phyloP scores from a whole-genome alignment of 2,888 invertebrate species.

The Watsonalla binaria region DNA sequence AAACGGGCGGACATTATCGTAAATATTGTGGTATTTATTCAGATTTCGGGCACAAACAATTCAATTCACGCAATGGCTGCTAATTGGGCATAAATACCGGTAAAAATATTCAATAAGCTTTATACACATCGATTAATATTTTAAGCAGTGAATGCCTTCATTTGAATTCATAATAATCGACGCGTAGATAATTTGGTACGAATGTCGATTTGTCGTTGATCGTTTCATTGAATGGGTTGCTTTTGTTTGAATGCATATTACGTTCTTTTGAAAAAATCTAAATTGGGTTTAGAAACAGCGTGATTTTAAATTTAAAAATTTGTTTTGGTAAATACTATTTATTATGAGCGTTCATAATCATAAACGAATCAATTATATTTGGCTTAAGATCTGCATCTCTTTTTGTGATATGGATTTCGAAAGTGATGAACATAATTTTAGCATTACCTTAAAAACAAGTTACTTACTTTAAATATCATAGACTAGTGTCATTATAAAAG shows the following conservation, averaged over 20 bases:
- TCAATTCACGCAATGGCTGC: constrained; percentile 74
- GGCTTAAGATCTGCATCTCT: too few relatives aligned
- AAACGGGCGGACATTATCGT: constrained; percentile 70
- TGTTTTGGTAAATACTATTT: too few relatives aligned
- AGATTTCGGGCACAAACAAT: constrained; percentile 75
- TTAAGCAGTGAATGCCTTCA: constrained; percentile 62
- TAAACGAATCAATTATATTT: too few relatives aligned
- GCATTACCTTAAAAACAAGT: too few relatives aligned
- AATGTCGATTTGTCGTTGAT: constrained; percentile 53
- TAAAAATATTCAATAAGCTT: constrained; percentile 73
- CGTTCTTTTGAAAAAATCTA: constrained; percentile 23
- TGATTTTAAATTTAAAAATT: background rate
- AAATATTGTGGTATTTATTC: constrained; percentile 78
- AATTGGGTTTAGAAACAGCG: background rate
- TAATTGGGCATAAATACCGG: constrained; percentile 75
- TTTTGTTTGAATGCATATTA: constrained; percentile 41
- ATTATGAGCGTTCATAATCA: too few relatives aligned
- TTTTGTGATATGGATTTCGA: too few relatives aligned
- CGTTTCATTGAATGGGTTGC: constrained; percentile 37
- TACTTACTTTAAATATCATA: constrained; percentile 23
- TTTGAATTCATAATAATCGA: constrained; percentile 62
- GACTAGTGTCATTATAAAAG: constrained; percentile 32
- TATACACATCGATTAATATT: constrained; percentile 69
- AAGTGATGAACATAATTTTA: too few relatives aligned
- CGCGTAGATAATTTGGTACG: constrained; percentile 53